Base-by-base conservation (phyloP, 2,797 vertebrate species). In the Tragelaphus eurycerus region DNA sequence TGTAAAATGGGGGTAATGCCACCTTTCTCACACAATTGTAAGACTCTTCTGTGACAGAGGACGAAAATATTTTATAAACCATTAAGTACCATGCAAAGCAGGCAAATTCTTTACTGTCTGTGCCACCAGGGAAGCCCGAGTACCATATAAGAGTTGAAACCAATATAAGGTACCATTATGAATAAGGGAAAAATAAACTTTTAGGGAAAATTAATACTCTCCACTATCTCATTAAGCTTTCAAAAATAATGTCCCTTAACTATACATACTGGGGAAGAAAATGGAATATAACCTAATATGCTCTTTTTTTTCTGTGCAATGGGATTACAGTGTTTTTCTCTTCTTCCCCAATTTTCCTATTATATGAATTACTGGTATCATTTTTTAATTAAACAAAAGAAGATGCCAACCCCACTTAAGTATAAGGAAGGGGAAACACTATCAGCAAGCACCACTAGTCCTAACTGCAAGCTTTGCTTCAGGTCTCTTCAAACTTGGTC, bases 231-330 rank as follows among this genome's bases (percentile, higher is more conserved):
- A 54, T 52, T 59, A 93, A 76, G 31, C 43, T 87, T 93, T 96
- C 21, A 92, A 97, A 96, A 90, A 81, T n/a, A 92, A 94, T 57
- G 34, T 19, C 82, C 31, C 82, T 59, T 94, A 55, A 82, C 31
- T 78, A 3, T 84, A 81, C 25, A 89, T 27, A 93, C 6, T 93
- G 23, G 48, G 43, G 21, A 86, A 79, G 55, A 96, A 90, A 90
- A 82, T 34, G 11, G 27, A 90, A 76, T 76, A 76, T 46, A 76
- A 76, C 3, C 23, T 14, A 76, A 46, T 48, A 29, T 48, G 43
- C 43, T 76, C 74, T 76, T 48, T 46, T 46, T 74, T 76, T 76
- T 15, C 74, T 76, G 38, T 46, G 38, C 71, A 15, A 46, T 8
- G 25, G 60, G 16, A 95, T 81, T 29, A 74, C 8, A 60, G 59